These are phyloP conservation scores for Psix sp. DNA, from an alignment of 1,140 invertebrate genomes.

Conservation along the genomic window DNA sequence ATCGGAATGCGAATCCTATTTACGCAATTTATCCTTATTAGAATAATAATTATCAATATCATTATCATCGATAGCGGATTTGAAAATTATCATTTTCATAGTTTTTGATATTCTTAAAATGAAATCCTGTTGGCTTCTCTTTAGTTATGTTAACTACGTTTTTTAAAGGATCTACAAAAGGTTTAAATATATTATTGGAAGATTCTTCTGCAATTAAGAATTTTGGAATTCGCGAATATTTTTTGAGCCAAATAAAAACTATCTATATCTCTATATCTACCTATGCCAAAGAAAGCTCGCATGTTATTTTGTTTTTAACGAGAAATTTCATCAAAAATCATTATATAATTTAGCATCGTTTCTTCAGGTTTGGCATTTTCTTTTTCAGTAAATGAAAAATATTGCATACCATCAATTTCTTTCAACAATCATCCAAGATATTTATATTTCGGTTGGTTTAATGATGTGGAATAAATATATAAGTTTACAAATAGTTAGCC, in stretches of 20 bases:
- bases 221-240: conserved; percentile 69
- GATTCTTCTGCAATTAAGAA: no score
- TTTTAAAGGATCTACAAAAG: no score
- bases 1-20: no score
- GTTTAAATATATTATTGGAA: no score
- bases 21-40: no score
- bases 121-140: no score
- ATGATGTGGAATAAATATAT: conserved; percentile 68
- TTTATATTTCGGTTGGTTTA: conserved; percentile 65
- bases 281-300: conserved; percentile 65
- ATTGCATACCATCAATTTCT: neutral
- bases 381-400: conserved; percentile 27
- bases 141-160: no score
- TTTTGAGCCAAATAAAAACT: conserved; percentile 70
- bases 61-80: no score
- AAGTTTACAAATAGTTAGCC: conserved; percentile 67
- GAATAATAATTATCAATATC: no score
- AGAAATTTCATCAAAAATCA: conserved; percentile 70
- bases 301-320: conserved; percentile 68
- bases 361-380: conserved; percentile 54
- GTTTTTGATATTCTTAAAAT: no score
- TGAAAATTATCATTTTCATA: no score
- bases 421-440: conserved; percentile 27
- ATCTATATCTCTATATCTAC: conserved; percentile 64
- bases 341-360: conserved; percentile 60